These are phyloP conservation scores for Drosophila niveifrons DNA, from an alignment of 2,888 invertebrate genomes.

Conservation along the genomic window DNA sequence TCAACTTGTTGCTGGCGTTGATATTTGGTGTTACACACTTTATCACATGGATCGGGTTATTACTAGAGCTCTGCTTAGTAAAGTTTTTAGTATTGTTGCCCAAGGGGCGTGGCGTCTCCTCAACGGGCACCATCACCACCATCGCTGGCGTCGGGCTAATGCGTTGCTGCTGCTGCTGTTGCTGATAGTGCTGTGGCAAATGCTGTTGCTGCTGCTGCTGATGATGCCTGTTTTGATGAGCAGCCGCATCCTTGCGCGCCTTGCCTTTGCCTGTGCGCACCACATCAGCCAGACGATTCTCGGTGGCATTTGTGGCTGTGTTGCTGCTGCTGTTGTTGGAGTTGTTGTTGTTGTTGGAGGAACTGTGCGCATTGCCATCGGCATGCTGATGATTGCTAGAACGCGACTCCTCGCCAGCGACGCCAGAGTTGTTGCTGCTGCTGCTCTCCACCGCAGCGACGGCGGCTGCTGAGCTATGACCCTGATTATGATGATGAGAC, in stretches of 20 bases:
- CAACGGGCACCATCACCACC: slow-evolving; percentile 75
- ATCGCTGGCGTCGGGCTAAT: slow-evolving; percentile 75
- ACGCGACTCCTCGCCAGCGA: slow-evolving; percentile 57
- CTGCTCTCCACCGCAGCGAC: slow-evolving; percentile 31
- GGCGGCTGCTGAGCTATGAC: slow-evolving; percentile 12
- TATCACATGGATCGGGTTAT: slow-evolving; percentile 85
- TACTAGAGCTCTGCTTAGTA: slow-evolving; percentile 83
- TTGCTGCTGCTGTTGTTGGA: slow-evolving; percentile 12
- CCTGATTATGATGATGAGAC: slow-evolving; percentile 74
- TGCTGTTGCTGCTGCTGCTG: slow-evolving; percentile 64
- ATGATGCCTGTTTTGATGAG: slow-evolving; percentile 65
- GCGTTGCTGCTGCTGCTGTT: slow-evolving; percentile 52
- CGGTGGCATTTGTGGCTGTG: slow-evolving; percentile 64
- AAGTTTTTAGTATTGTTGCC: slow-evolving; percentile 83
- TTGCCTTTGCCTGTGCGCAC: slow-evolving; percentile 87
- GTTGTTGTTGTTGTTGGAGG: slow-evolving; percentile 60
- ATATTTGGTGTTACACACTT: slow-evolving; percentile 85
- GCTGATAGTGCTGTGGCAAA: slow-evolving; percentile 35
- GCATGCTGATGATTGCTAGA: slow-evolving; percentile 57
- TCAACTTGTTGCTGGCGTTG: slow-evolving; percentile 77
- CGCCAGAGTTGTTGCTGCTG: slow-evolving; percentile 10
- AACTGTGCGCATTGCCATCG: slow-evolving; percentile 71
- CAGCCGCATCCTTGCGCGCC: slow-evolving; percentile 81
- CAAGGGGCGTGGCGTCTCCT: slow-evolving; percentile 86
- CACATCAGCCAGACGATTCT: slow-evolving; percentile 91